phyloP scores from a whole-genome alignment of 2,797 vertebrate species.

The Dallia pectoralis region DNA sequence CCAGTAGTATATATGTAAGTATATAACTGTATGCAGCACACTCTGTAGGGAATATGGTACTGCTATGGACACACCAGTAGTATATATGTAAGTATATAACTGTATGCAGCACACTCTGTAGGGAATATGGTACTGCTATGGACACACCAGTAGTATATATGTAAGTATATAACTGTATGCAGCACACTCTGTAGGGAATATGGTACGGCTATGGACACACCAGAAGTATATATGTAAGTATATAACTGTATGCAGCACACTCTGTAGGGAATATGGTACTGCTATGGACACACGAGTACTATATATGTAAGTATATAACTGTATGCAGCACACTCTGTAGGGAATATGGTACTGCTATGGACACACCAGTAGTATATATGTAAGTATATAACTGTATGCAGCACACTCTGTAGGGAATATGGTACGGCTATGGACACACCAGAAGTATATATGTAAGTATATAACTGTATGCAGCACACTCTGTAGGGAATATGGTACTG shows the following conservation, averaged over 20 bases:
- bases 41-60: neutral
- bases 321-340: neutral
- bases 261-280: neutral
- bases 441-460: neutral
- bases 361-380: neutral
- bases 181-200: neutral
- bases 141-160: neutral
- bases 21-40: neutral
- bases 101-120: neutral
- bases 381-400: neutral
- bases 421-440: no score
- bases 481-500: neutral
- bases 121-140: no score
- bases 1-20: neutral
- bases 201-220: no score
- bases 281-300: neutral
- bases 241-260: neutral
- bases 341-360: no score
- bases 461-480: neutral
- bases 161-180: neutral
- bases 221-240: neutral
- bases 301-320: neutral
- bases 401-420: neutral
- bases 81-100: neutral
- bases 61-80: neutral